Percentiles rank a stretch among this genome's conserved stretches.
These are phyloP conservation scores for Pegoplata infirma DNA, from an alignment of 2,888 invertebrate species.

Conservation along the genomic window DNA sequence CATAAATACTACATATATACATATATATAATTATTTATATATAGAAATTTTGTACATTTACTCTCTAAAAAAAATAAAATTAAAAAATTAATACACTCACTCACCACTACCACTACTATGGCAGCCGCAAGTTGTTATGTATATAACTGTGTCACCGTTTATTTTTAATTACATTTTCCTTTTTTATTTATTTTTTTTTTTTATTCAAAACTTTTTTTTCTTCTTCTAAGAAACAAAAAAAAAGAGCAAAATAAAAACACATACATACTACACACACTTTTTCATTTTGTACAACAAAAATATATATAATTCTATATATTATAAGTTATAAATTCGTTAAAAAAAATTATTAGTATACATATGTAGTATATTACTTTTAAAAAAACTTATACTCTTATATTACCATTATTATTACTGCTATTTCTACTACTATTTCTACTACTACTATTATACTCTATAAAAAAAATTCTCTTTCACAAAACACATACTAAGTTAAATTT, in stretches of 20 bases:
- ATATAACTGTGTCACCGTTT: constrained; percentile 62
- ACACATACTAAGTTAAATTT: constrained; percentile 66
- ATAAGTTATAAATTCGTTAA: constrained; percentile 1
- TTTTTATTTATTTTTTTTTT: constrained; percentile 28
- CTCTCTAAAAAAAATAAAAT: constrained; percentile 25
- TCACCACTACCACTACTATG: constrained; percentile 34
- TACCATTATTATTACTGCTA: constrained; percentile 8
- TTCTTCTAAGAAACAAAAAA: constrained; percentile 16
- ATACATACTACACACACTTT: constrained; percentile 17
- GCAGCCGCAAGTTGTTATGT: constrained; percentile 49
- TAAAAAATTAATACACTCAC: constrained; percentile 36
- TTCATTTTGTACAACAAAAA: constrained; percentile 53
- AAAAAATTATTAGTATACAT: constrained; percentile 14
- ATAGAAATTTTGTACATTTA: constrained; percentile 16
- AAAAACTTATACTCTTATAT: constrained; percentile 24
- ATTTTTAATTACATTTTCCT: constrained; percentile 60
- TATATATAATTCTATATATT: constrained; percentile 39
- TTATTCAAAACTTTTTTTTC: constrained; percentile 27
- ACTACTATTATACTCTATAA: constrained; percentile 13
- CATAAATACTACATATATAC: constrained; percentile 2
- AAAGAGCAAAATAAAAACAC: constrained; percentile 5
- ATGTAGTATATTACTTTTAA: constrained; percentile 13
- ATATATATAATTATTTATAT: constrained; percentile 2
- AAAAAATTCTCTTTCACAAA: constrained; percentile 12
- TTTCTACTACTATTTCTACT: constrained; percentile 5